These are phyloP conservation scores for Apodemus sylvaticus DNA, from an alignment of 2,113 vertebrate genomes.

Conservation along the genomic window DNA sequence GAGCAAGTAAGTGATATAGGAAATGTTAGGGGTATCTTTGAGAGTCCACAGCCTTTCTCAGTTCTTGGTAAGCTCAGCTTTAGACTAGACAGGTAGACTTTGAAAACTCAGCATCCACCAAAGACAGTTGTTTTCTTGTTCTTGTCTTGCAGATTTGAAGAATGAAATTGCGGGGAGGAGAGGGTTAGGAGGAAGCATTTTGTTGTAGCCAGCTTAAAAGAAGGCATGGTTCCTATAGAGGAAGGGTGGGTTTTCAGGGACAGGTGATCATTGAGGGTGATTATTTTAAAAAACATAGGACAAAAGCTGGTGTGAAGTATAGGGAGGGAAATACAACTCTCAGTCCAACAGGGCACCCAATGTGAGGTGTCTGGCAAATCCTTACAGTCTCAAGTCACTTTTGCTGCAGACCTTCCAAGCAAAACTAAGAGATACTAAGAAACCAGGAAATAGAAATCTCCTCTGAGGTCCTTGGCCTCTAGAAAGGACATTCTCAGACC, in stretches of 20 bases:
- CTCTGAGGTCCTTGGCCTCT: neutral
- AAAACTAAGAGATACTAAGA: neutral
- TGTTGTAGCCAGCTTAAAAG: neutral
- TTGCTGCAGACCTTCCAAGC: neutral
- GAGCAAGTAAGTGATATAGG: neutral
- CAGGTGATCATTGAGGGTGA: neutral
- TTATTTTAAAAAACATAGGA: neutral
- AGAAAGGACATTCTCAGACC: neutral
- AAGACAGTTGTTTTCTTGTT: neutral
- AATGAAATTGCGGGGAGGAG: neutral
- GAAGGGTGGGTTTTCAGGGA: neutral
- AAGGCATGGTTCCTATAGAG: neutral
- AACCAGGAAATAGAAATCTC: neutral
- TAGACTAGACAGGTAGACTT: neutral
- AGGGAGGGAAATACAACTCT: neutral
- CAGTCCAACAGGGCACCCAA: neutral
- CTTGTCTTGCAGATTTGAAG: neutral
- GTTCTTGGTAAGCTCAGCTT: neutral
- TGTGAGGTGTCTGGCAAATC: neutral
- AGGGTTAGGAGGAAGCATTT: neutral
- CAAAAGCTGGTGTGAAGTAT: neutral
- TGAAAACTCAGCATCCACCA: neutral
- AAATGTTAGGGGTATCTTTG: neutral
- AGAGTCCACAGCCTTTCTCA: neutral
- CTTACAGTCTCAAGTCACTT: neutral